phyloP scores from a whole-genome alignment of 1,140 invertebrate species.

The Lordiphosa stackelbergi region DNA sequence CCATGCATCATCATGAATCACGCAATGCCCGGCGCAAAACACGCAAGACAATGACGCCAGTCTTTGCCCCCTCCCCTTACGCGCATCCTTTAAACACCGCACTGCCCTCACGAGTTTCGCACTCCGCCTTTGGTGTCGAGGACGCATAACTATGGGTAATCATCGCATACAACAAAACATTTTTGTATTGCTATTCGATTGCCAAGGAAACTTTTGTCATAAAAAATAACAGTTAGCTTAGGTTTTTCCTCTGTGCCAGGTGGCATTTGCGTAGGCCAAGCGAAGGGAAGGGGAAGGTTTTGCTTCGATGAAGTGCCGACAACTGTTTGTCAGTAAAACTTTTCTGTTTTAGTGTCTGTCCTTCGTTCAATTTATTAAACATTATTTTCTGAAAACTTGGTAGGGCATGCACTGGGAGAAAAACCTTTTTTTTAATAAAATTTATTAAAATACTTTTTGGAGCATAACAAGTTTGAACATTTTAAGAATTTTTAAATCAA shows the following conservation, averaged over 20 bases:
- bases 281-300: conserved; percentile 12
- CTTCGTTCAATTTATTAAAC: conserved; percentile 45
- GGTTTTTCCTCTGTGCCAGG: conserved; percentile 3
- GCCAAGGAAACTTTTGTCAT: conserved; percentile 68
- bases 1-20: conserved; percentile 62
- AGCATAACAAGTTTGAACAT: too few species aligned
- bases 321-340: conserved; percentile 43
- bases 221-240: conserved; percentile 43
- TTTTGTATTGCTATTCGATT: conserved; percentile 42
- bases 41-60: conserved; percentile 70
- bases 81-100: not conserved
- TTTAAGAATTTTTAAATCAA: too few species aligned
- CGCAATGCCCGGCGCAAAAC: conserved; percentile 37
- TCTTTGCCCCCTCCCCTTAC: not conserved
- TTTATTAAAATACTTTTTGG: too few species aligned
- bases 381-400: conserved; percentile 32
- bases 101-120: conserved; percentile 18
- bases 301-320: conserved; percentile 35
- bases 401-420: conserved; percentile 6
- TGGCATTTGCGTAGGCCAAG: conserved; percentile 6
- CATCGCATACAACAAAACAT: conserved; percentile 30
- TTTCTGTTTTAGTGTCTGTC: conserved; percentile 19
- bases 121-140: conserved; percentile 42
- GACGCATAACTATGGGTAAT: conserved; percentile 44
- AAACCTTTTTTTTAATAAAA: not conserved